Evolutionary conservation across 2,888 invertebrate species (phyloP).

Genomic region (Eulithis testata): DNA sequence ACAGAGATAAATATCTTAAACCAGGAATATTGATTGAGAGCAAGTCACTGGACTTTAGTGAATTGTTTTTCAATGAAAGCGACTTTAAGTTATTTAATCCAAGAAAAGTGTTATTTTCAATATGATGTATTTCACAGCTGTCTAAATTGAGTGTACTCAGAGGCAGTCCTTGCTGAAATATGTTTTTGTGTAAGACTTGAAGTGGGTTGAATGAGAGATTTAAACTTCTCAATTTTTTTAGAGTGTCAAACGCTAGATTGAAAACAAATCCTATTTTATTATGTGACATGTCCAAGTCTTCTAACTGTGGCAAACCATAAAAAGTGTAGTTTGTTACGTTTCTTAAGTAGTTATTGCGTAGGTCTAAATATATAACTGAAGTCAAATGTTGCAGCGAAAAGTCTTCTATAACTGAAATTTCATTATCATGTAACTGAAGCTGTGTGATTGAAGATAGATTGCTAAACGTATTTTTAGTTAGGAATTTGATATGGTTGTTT

Average conservation of each 20-base stretch:
- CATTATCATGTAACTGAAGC: slow-evolving; percentile 91
- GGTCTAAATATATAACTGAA: slow-evolving; percentile 90
- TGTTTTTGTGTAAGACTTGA: slow-evolving; percentile 87
- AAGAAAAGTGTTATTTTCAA: slow-evolving; percentile 90
- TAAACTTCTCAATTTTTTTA: slow-evolving; percentile 90
- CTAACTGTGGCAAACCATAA: slow-evolving; percentile 89
- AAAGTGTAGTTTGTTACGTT: slow-evolving; percentile 90
- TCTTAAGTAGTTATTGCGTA: slow-evolving; percentile 89
- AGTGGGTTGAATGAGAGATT: slow-evolving; percentile 92
- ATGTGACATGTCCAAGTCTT: slow-evolving; percentile 90
- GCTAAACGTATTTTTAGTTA: slow-evolving; percentile 89
- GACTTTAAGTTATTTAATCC: slow-evolving; percentile 91
- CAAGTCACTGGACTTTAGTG: slow-evolving; percentile 87
- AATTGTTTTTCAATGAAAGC: slow-evolving; percentile 90
- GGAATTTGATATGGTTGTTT: slow-evolving; percentile 89
- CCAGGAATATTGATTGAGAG: slow-evolving; percentile 90
- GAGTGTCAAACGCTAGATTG: slow-evolving; percentile 89
- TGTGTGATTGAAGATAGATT: slow-evolving; percentile 90
- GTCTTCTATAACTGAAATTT: slow-evolving; percentile 91
- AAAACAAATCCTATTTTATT: slow-evolving; percentile 89
- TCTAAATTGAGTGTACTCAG: slow-evolving; percentile 89
- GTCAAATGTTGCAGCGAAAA: slow-evolving; percentile 91
- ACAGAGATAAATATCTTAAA: slow-evolving; percentile 88
- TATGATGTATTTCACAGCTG: slow-evolving; percentile 89
- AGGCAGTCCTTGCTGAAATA: slow-evolving; percentile 91